Evolutionary conservation across 2,797 vertebrate species (phyloP).

Genomic region (Iguana delicatissima): DNA sequence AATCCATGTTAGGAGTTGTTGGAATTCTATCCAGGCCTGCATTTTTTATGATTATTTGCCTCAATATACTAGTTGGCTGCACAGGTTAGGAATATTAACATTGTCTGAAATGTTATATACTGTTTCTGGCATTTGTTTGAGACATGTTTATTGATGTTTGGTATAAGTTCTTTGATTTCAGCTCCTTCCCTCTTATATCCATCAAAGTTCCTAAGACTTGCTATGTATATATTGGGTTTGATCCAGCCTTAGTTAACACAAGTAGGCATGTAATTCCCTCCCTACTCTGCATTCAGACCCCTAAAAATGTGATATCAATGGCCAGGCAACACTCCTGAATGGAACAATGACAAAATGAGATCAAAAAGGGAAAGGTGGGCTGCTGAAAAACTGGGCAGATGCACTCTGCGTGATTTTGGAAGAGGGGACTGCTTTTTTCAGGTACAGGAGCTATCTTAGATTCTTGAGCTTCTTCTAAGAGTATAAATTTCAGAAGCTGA

Average conservation of each 20-base stretch:
- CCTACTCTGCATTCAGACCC: neutral
- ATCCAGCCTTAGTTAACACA: neutral
- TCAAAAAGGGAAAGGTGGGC: neutral
- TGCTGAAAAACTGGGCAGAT: neutral
- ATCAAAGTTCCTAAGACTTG: neutral
- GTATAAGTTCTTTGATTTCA: too few species aligned
- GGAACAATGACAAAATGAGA: neutral
- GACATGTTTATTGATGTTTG: too few species aligned
- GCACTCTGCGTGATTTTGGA: neutral
- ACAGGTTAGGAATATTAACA: too few species aligned
- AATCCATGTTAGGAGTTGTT: too few species aligned
- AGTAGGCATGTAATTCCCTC: neutral
- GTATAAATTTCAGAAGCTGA: neutral
- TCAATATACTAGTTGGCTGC: too few species aligned
- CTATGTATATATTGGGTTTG: neutral
- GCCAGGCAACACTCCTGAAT: neutral
- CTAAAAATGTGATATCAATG: neutral
- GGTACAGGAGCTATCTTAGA: neutral
- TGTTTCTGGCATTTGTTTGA: too few species aligned
- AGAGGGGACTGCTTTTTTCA: neutral
- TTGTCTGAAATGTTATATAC: too few species aligned
- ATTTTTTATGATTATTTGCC: too few species aligned
- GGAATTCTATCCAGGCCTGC: too few species aligned
- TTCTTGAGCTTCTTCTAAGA: neutral
- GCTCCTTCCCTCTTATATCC: neutral